These are phyloP conservation scores for Tympanuchus pallidicinctus DNA, from an alignment of 2,113 vertebrate genomes.

Conservation along the genomic window DNA sequence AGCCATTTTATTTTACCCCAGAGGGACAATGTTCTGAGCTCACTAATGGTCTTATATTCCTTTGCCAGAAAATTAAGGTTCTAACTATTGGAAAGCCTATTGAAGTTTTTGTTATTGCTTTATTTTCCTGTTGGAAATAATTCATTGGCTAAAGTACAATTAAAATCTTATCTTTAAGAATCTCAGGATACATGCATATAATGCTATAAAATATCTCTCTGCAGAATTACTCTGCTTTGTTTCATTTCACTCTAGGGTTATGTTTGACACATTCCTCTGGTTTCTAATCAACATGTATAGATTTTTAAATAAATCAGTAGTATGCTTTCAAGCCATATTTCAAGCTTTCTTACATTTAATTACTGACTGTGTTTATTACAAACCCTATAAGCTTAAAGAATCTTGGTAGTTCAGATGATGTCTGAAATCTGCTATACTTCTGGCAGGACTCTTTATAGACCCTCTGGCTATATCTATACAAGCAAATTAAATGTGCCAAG, in stretches of 20 bases:
- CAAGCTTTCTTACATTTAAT: background rate
- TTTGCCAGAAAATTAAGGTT: slow-evolving; percentile 48
- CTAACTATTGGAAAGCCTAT: slow-evolving; percentile 37
- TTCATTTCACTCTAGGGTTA: background rate
- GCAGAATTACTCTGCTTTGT: background rate
- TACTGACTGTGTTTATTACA: background rate
- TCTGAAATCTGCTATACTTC: background rate
- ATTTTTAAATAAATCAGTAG: slow-evolving; percentile 2
- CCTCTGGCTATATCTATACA: background rate
- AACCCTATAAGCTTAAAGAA: background rate
- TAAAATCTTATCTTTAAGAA: slow-evolving; percentile 23
- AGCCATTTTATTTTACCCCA: slow-evolving; percentile 41
- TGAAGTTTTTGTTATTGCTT: slow-evolving; percentile 24
- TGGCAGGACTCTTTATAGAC: background rate
- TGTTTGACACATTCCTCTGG: background rate
- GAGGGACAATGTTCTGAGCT: slow-evolving; percentile 15
- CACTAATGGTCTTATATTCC: slow-evolving; percentile 24
- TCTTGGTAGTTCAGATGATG: background rate
- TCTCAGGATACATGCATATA: background rate
- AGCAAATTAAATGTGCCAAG: slow-evolving; percentile 3
- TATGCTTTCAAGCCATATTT: background rate
- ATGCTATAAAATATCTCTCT: background rate
- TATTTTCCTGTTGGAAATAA: slow-evolving; percentile 18
- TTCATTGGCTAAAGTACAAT: background rate
- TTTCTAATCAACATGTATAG: background rate